Conservation (phyloP, 2,888 invertebrate genomes). For the Sericinus montela region DNA sequence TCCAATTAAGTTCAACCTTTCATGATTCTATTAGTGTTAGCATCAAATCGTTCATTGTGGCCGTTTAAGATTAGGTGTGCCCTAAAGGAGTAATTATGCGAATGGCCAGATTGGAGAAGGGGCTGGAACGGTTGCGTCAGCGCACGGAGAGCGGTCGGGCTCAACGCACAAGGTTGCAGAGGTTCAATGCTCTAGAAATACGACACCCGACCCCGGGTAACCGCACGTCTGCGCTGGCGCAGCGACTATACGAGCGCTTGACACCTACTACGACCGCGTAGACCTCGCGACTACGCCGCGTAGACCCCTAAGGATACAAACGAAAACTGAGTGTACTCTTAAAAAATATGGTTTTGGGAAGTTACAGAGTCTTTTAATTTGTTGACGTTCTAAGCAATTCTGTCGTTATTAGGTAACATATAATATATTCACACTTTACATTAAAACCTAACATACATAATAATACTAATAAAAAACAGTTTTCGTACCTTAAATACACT, state of each 20-base stretch:
- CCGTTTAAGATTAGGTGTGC: slow-evolving; percentile 65
- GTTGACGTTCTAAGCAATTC: too few relatives aligned
- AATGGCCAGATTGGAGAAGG: slow-evolving; percentile 66
- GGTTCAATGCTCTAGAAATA: slow-evolving; percentile 79
- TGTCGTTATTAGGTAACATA: too few relatives aligned
- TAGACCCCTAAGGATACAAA: slow-evolving; percentile 22
- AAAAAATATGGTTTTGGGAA: too few relatives aligned
- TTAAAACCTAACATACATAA: too few relatives aligned
- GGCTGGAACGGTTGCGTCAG: slow-evolving; percentile 73
- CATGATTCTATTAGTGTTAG: slow-evolving; percentile 56
- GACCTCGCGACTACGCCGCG: slow-evolving; percentile 34
- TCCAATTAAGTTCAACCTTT: slow-evolving; percentile 68
- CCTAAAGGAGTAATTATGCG: slow-evolving; percentile 74
- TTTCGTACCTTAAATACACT: too few relatives aligned
- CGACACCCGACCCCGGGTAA: slow-evolving; percentile 69
- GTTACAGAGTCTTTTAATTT: too few relatives aligned
- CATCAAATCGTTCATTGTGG: slow-evolving; percentile 55
- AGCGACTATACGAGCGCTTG: slow-evolving; percentile 32
- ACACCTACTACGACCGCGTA: slow-evolving; percentile 31
- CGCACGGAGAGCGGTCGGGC: slow-evolving; percentile 70
- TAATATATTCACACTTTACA: too few relatives aligned
- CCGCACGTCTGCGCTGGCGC: slow-evolving; percentile 46
- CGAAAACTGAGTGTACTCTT: not conserved
- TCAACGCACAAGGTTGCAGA: slow-evolving; percentile 78
- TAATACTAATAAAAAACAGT: too few relatives aligned